Evolutionary conservation across 2,888 invertebrate species (phyloP).

Genomic region (Pheosia tremula): DNA sequence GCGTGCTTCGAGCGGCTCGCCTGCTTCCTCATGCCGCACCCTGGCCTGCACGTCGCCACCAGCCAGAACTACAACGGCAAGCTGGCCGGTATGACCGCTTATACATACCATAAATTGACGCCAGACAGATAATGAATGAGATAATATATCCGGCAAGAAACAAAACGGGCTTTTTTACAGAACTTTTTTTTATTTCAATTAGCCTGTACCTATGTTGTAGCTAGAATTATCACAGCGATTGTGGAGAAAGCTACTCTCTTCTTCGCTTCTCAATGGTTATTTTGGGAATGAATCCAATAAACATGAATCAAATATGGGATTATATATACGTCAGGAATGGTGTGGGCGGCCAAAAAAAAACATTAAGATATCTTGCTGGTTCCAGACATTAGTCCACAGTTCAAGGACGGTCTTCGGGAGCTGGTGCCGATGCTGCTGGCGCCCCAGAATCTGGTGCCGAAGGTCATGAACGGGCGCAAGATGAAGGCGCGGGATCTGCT

Average conservation of each 20-base stretch:
- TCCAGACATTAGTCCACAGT: constrained; percentile 96
- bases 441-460: constrained; percentile 94
- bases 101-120: not conserved
- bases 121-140: too few species aligned
- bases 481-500: constrained; percentile 96
- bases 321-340: too few species aligned
- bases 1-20: constrained; percentile 97
- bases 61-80: constrained; percentile 97
- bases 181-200: too few species aligned
- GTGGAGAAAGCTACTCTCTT: too few species aligned
- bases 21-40: constrained; percentile 99
- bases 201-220: too few species aligned
- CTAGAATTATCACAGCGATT: too few species aligned
- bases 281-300: too few species aligned
- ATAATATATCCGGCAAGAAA: too few species aligned
- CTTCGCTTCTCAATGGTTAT: too few species aligned
- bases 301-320: too few species aligned
- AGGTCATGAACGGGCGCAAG: constrained; percentile 96
- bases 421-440: constrained; percentile 95
- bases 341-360: too few species aligned
- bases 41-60: constrained; percentile 97
- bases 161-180: too few species aligned
- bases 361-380: not conserved
- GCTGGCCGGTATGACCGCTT: constrained; percentile 84
- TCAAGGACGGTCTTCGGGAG: constrained; percentile 91